Conservation (phyloP, 2,113 vertebrate genomes). For the Dromiciops gliroides region DNA sequence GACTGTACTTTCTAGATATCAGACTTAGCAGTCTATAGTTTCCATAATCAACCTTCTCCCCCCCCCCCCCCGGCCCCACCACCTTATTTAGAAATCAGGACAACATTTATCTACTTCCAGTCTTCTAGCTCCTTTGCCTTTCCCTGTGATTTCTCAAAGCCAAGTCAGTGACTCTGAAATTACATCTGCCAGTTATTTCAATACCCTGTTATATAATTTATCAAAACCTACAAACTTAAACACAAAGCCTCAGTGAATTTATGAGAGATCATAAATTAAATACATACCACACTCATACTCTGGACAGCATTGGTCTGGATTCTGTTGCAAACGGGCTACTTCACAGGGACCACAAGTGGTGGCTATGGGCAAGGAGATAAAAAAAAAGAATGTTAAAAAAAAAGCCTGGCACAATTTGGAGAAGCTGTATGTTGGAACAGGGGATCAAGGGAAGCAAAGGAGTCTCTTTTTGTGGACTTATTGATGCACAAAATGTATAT, state of each 20-base stretch:
- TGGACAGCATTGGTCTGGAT: conserved; percentile 88
- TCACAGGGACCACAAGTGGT: conserved; percentile 91
- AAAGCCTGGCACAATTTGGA: accelerated
- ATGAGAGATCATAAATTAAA: accelerated
- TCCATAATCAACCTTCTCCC: not conserved
- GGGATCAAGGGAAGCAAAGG: not conserved
- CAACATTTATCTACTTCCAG: not conserved
- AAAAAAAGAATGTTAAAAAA: not conserved
- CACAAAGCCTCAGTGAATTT: not conserved
- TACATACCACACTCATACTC: conserved; percentile 93
- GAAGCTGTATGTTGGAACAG: not conserved
- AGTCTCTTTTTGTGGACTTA: not conserved
- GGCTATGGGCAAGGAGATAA: conserved; percentile 79
- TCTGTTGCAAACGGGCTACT: conserved; percentile 85
- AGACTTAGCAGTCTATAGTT: not conserved
- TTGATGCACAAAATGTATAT: not conserved
- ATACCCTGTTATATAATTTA: not conserved
- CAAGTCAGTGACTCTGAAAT: not conserved
- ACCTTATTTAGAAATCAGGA: not conserved
- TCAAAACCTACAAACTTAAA: not conserved
- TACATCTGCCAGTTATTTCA: accelerated
- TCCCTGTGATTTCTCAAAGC: not conserved
- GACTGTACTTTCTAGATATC: not conserved
- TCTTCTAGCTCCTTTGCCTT: accelerated
- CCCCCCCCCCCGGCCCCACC: no score